Base-by-base conservation (phyloP, 2,888 invertebrate genomes). In the Eumerus sabulonum region DNA sequence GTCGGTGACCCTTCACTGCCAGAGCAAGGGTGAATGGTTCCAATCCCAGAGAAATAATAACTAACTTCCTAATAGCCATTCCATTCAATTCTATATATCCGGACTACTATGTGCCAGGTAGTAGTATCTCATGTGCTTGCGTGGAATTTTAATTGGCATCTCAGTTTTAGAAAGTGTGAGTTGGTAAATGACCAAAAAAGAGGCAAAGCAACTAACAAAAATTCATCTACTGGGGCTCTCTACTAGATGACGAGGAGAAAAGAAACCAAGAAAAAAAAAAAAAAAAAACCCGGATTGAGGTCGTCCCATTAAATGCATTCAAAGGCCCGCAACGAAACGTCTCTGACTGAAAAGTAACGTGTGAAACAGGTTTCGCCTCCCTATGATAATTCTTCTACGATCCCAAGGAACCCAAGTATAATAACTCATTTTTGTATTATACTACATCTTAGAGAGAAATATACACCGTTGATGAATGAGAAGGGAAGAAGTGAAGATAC, bases 211-310 rank as follows among this genome's bases (percentile, higher is more conserved):
- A 7, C 27, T 27, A 7, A n/a, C n/a, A 27, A 27, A 47, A 4
- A 27, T 14, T 13, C 1, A 36, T 9, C 14, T 9, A 59, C 36
- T 11, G 18, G 19, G 35, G 19, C 19, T 47, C 54, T 19, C 38
- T 27, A 27, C 27, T 27, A 27, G 27, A 27, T 7, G 27, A 27
- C 3, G 7, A 27, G 13, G 40, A 42, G 12, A 27, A 40, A 60
- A 12, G 12, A 27, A 13, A 13, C 12, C 11, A 40, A 42, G 14
- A 7, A 51, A 40, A 9, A 45, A 60, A 14, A 53, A 16, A 27
- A 27, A 27, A 27, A 27, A 53, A 45, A 59, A 70, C 38, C 47
- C 56, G 19, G 62, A 63, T 71, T 71, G 71, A 50, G 71, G 62
- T 16, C 62, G 62, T 14, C 48, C 35, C 62, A 71, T 62, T 62